Percentiles rank a stretch among this genome's conserved stretches.
Conservation (phyloP, 2,888 invertebrate genomes). For the Tenthredo mesomela region DNA sequence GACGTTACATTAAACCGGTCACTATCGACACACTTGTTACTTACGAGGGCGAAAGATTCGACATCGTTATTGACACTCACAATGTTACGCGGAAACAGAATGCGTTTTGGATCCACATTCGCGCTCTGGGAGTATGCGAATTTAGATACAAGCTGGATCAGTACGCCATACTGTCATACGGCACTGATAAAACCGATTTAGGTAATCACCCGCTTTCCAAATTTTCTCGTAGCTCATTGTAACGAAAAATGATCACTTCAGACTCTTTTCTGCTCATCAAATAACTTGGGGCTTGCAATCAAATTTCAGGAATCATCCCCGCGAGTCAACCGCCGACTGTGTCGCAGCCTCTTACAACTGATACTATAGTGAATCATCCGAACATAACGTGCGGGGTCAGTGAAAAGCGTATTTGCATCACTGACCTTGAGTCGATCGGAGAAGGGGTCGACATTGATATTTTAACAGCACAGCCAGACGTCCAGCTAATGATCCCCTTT, state of each 20-base stretch:
- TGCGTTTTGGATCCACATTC: conserved; percentile 74
- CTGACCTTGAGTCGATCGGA: background rate
- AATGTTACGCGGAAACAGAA: conserved; percentile 66
- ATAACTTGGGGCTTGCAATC: background rate
- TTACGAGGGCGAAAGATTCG: conserved; percentile 79
- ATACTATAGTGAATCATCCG: background rate
- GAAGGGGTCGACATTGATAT: background rate
- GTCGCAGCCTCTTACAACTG: background rate
- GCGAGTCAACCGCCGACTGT: background rate
- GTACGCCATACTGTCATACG: conserved; percentile 33
- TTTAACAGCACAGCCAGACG: background rate
- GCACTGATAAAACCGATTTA: conserved; percentile 2
- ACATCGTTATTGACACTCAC: conserved; percentile 77
- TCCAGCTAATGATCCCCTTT: background rate
- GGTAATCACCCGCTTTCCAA: background rate
- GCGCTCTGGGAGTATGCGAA: conserved; percentile 59
- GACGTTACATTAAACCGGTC: conserved; percentile 67
- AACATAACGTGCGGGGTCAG: background rate
- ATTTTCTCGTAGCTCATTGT: background rate
- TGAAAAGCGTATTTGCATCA: background rate
- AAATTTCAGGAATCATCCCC: conserved; percentile 11
- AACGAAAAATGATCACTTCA: background rate
- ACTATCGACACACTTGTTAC: conserved; percentile 67
- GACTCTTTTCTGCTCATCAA: background rate
- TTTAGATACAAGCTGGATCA: conserved; percentile 6